Evolutionary conservation across 2,113 vertebrate species (phyloP).

Genomic region (Centropus bengalensis): DNA sequence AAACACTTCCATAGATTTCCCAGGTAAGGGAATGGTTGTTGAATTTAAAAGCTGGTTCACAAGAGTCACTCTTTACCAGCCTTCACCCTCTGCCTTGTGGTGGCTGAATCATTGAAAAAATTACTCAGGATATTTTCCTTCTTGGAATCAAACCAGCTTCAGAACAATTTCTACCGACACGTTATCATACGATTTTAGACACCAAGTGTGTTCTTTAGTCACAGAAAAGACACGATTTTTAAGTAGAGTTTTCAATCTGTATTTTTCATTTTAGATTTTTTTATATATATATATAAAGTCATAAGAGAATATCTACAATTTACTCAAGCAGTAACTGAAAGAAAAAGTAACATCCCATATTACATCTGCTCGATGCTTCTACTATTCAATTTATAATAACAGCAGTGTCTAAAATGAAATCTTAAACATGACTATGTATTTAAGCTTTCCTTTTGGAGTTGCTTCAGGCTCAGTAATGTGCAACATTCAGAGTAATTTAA

Average conservation of each 20-base stretch:
- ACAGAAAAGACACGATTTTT: not conserved
- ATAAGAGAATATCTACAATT: not conserved
- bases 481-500: not conserved
- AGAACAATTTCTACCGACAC: not conserved
- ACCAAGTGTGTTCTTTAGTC: not conserved
- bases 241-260: not conserved
- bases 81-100: not conserved
- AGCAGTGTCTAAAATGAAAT: not conserved
- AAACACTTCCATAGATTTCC: not conserved
- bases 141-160: not conserved
- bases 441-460: not conserved
- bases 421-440: not conserved
- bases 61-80: not conserved
- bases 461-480: not conserved
- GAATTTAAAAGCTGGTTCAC: not conserved
- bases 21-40: not conserved
- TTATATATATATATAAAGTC: not conserved
- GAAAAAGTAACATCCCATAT: not conserved
- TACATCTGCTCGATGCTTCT: not conserved
- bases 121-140: not conserved
- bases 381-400: not conserved
- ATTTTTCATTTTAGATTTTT: not conserved
- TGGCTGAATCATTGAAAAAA: not conserved
- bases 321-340: not conserved
- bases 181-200: not conserved